phyloP scores from a whole-genome alignment of 2,113 vertebrate genomes.

The Electrona antarctica region DNA sequence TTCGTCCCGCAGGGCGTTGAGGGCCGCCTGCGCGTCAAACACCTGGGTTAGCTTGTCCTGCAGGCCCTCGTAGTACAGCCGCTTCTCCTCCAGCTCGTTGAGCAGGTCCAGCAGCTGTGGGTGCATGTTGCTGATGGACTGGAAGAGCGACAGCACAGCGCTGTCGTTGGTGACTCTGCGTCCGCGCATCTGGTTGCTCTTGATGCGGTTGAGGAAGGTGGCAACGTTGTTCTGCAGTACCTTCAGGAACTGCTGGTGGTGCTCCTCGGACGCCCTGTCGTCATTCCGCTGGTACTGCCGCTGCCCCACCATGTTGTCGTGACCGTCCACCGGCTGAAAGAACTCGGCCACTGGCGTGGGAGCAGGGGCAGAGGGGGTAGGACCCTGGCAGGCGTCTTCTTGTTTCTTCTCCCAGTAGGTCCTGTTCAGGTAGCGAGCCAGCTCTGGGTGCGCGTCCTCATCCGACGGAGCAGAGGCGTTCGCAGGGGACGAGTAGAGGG shows the following conservation, averaged over 20 bases:
- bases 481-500: conserved; percentile 92
- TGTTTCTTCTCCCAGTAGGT: conserved; percentile 99
- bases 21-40: conserved; percentile 90
- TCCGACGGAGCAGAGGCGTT: conserved; percentile 96
- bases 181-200: conserved; percentile 97
- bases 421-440: conserved; percentile 96
- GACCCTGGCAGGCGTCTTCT: conserved; percentile 94
- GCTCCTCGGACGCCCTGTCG: conserved; percentile 94
- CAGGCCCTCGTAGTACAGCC: conserved; percentile 96
- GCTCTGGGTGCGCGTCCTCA: conserved; percentile 96
- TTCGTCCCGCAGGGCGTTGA: conserved; percentile 93
- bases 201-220: conserved; percentile 97
- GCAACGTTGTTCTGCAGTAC: conserved; percentile 92
- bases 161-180: conserved; percentile 99
- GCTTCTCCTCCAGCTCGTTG: conserved; percentile 95
- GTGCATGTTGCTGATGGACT: conserved; percentile 98
- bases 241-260: conserved; percentile 95
- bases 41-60: conserved; percentile 98
- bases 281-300: conserved; percentile 86
- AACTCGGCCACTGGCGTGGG: conserved; percentile 87
- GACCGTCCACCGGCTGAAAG: conserved; percentile 73
- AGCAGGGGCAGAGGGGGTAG: conserved; percentile 92
- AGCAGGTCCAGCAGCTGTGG: conserved; percentile 95
- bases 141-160: conserved; percentile 94
- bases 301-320: conserved; percentile 81